A percentile compares a stretch with the other conserved stretches of the same genome.
Evolutionary conservation across 2,888 invertebrate genomes (phyloP).

Genomic region (Entomobrya multifasciata): DNA sequence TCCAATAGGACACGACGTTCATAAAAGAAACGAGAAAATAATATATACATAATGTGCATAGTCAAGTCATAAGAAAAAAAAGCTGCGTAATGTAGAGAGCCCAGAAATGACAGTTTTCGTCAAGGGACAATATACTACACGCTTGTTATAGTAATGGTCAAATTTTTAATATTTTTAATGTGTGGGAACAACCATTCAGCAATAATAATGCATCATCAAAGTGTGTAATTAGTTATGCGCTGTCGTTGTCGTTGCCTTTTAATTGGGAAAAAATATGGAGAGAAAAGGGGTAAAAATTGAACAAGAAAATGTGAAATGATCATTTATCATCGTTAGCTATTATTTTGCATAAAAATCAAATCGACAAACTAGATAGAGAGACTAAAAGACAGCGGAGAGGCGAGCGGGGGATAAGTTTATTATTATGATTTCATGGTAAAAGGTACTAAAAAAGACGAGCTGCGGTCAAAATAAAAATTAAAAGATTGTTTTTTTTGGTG

Average conservation of each 20-base stretch:
- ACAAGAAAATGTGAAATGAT: too few species aligned
- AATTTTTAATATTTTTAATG: slow-evolving; percentile 16
- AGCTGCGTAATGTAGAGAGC: too few species aligned
- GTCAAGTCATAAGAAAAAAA: background rate
- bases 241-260: slow-evolving; percentile 41
- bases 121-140: too few species aligned
- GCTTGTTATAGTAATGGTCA: background rate
- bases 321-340: slow-evolving; percentile 53
- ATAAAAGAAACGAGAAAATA: slow-evolving; percentile 9
- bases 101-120: too few species aligned
- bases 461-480: too few species aligned
- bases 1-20: slow-evolving; percentile 30
- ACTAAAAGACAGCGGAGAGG: too few species aligned
- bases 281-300: background rate
- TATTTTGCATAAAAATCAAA: slow-evolving; percentile 55
- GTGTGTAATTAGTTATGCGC: slow-evolving; percentile 47
- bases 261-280: slow-evolving; percentile 33
- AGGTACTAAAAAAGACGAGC: background rate
- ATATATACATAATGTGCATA: background rate
- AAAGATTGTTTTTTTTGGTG: too few species aligned
- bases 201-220: slow-evolving; percentile 15
- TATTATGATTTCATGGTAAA: background rate
- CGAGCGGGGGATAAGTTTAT: background rate
- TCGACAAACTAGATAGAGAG: slow-evolving; percentile 31
- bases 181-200: slow-evolving; percentile 60